Evolutionary conservation across 2,797 vertebrate species (phyloP), one percentile per base, ranked within the genome.

Genomic region (Hypotaenidia philippensis): DNA sequence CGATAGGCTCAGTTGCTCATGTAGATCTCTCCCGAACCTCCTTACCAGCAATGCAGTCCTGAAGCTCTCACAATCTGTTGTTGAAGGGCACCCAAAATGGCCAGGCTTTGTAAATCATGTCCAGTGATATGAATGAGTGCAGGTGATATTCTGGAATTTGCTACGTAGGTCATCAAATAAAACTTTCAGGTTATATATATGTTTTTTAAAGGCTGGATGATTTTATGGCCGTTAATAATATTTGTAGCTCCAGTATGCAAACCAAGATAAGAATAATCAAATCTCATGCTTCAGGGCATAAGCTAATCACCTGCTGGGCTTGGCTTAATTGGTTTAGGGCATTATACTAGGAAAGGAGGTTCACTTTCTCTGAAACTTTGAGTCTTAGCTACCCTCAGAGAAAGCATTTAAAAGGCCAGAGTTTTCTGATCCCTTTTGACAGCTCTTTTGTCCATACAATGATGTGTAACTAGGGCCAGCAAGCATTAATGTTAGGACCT

Each of bases 261-360:
- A 89, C 79, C 47, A 81, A 93, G 94, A 93, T 92, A 94, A 94
- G 82, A 94, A 93, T 93, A 97, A 96, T 96, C 93, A 91, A 94
- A 94, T 97, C 89, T 92, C 82, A 95, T 96, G 93, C 96, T 94
- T 96, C 93, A 92, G 87, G 92, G 93, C 91, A 76, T 95, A 68
- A 93, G 74, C 94, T 94, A 96, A 93, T 96, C 96, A 96, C 85
- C 89, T 96, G 89, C 92, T 94, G 87, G 40, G 80, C 79, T 90
- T 45, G 77, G 59, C 41, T 27, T 93, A 95, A 96, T 97, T 95
- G 92, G 55, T 92, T 96, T 94, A 89, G 76, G 47, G 82, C 89
- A 47, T 91, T 91, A 15, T 94, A 45, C 45, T 70, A 40, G 89
- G 83, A 87, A 61, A 72, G 87, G 74, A 93, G 74, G 63, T 66